Percentiles rank a stretch among this genome's conserved stretches.
Conservation (phyloP, 2,888 invertebrate genomes). For the Phaonia tiefii region DNA sequence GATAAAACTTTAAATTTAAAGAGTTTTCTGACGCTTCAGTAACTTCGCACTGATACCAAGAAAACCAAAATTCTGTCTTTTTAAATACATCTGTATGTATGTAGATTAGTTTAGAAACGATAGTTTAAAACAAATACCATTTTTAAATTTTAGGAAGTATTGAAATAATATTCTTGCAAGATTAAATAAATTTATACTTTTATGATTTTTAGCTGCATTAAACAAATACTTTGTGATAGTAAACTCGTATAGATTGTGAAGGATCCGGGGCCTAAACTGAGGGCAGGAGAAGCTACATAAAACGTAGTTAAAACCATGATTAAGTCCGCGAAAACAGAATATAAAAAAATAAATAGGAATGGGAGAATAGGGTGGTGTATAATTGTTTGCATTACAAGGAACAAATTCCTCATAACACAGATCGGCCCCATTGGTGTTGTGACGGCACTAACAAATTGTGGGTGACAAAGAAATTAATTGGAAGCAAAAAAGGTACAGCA, state of each 20-base stretch:
- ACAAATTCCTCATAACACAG: not conserved
- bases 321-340: conserved; percentile 68
- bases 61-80: too few species aligned
- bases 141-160: too few species aligned
- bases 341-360: conserved; percentile 64
- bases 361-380: conserved; percentile 73
- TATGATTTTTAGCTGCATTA: conserved; percentile 14
- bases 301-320: not conserved
- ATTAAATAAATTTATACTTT: too few species aligned
- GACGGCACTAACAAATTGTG: conserved; percentile 24
- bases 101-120: too few species aligned
- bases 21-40: too few species aligned
- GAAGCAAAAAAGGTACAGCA: conserved; percentile 60
- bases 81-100: too few species aligned
- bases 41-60: too few species aligned
- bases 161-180: too few species aligned
- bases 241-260: conserved; percentile 24
- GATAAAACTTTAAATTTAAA: too few species aligned
- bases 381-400: conserved; percentile 50
- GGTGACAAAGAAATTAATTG: conserved; percentile 27
- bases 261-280: conserved; percentile 56
- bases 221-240: conserved; percentile 49
- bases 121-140: too few species aligned
- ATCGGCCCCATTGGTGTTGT: conserved; percentile 17
- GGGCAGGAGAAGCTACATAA: conserved; percentile 59